Percentiles rank a stretch among this genome's conserved stretches.
Evolutionary conservation across 2,888 invertebrate genomes (phyloP).

Genomic region (Caenorhabditis sinica): DNA sequence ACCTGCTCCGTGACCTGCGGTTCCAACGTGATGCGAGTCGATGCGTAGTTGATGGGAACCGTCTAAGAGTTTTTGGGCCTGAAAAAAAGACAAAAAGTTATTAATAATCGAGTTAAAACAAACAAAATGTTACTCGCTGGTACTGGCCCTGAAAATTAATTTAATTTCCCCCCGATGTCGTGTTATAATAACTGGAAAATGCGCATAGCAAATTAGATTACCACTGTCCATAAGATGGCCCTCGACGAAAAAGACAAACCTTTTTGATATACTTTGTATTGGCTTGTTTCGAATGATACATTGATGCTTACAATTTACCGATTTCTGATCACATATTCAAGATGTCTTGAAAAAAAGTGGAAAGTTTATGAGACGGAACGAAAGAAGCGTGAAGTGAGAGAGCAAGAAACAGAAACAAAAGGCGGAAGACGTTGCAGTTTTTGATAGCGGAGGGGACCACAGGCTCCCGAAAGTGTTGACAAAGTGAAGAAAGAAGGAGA

Average conservation of each 20-base stretch:
- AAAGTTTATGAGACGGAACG: neutral
- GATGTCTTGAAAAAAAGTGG: conserved; percentile 22
- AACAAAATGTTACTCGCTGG: neutral
- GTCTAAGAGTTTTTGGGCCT: conserved; percentile 84
- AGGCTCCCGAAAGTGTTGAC: conserved; percentile 50
- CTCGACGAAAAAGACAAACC: conserved; percentile 27
- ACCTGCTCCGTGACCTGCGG: conserved; percentile 82
- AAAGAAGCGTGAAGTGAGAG: neutral
- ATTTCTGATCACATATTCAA: conserved; percentile 49
- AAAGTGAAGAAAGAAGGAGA: conserved; percentile 53
- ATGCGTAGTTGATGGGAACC: conserved; percentile 83
- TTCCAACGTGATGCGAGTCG: conserved; percentile 83
- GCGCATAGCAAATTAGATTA: conserved; percentile 24
- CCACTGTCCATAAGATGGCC: neutral
- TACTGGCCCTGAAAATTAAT: conserved; percentile 15
- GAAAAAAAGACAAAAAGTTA: conserved; percentile 15
- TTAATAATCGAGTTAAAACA: neutral
- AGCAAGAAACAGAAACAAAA: conserved; percentile 11
- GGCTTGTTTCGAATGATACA: conserved; percentile 69
- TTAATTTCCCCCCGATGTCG: too few species aligned
- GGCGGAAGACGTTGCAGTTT: conserved; percentile 31
- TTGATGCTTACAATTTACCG: conserved; percentile 36
- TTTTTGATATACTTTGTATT: conserved; percentile 70
- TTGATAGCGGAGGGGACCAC: conserved; percentile 34
- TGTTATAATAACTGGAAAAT: conserved; percentile 5